phyloP scores from a whole-genome alignment of 2,888 invertebrate species.

The Drosophila neotestacea region DNA sequence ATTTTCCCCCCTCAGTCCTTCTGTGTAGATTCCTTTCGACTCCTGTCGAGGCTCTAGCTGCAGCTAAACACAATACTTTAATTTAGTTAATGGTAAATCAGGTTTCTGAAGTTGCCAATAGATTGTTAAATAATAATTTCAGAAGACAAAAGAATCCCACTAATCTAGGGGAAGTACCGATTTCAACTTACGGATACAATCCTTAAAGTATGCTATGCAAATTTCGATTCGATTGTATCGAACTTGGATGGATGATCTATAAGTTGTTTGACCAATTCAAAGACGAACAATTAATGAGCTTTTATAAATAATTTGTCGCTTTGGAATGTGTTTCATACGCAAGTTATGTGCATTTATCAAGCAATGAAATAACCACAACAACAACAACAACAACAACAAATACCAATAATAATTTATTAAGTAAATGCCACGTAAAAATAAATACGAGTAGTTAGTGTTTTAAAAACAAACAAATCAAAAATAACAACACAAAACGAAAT shows the following conservation, averaged over 20 bases:
- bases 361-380: conserved; percentile 27
- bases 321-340: conserved; percentile 79
- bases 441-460: conserved; percentile 42
- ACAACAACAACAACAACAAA: conserved; percentile 32
- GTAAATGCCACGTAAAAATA: conserved; percentile 29
- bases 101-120: conserved; percentile 73
- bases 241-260: conserved; percentile 3
- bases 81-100: conserved; percentile 59
- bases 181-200: conserved; percentile 9
- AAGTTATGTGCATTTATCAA: conserved; percentile 74
- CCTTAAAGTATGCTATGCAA: conserved; percentile 9
- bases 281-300: conserved; percentile 77
- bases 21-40: conserved; percentile 20
- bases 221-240: conserved; percentile 7
- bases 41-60: conserved; percentile 41
- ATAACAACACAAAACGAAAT: not conserved
- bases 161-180: not conserved
- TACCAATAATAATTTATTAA: conserved; percentile 48
- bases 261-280: conserved; percentile 58
- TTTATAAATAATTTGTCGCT: conserved; percentile 76
- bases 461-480: conserved; percentile 21
- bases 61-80: conserved; percentile 42
- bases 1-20: not conserved
- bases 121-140: conserved; percentile 44
- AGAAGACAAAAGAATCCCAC: not conserved